A percentile compares a stretch with the other conserved stretches of the same genome.
Conservation (phyloP, 1,140 invertebrate genomes). For the Aplysia californica region DNA sequence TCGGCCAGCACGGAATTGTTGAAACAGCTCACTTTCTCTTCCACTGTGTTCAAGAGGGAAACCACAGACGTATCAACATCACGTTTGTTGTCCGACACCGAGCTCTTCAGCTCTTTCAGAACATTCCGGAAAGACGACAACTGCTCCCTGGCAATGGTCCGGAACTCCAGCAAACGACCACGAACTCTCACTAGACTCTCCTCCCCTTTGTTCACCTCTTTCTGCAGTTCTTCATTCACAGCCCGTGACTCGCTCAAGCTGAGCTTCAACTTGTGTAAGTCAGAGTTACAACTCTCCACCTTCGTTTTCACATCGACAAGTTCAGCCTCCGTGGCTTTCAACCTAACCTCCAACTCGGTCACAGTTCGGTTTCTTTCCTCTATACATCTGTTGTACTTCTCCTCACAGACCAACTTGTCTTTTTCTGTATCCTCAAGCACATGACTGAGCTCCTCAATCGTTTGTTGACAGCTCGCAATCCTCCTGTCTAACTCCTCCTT, state of each 20-base stretch:
- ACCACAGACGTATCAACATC: background rate
- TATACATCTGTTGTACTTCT: background rate
- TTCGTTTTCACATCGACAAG: background rate
- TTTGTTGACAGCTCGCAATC: too few species aligned
- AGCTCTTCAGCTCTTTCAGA: constrained; percentile 5
- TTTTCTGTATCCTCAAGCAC: too few species aligned
- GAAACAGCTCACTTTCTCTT: constrained; percentile 8
- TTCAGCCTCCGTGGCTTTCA: background rate
- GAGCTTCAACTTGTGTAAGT: too few species aligned
- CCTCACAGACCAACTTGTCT: too few species aligned
- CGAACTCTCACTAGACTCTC: background rate
- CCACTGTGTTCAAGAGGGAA: background rate
- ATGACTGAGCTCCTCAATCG: too few species aligned
- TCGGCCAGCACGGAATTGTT: background rate
- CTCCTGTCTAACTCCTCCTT: too few species aligned
- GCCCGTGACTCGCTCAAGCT: background rate
- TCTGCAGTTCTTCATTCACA: background rate
- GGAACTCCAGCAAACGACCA: background rate
- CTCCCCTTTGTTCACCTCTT: background rate
- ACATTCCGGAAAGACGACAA: background rate
- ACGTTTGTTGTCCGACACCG: background rate
- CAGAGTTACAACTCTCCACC: too few species aligned
- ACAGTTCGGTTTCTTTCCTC: background rate
- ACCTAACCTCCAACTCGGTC: background rate
- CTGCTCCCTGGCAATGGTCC: background rate